A percentile compares a stretch with the other conserved stretches of the same genome.
Evolutionary conservation across 2,113 vertebrate species (phyloP).

Genomic region (Neolamprologus cancellatus): DNA sequence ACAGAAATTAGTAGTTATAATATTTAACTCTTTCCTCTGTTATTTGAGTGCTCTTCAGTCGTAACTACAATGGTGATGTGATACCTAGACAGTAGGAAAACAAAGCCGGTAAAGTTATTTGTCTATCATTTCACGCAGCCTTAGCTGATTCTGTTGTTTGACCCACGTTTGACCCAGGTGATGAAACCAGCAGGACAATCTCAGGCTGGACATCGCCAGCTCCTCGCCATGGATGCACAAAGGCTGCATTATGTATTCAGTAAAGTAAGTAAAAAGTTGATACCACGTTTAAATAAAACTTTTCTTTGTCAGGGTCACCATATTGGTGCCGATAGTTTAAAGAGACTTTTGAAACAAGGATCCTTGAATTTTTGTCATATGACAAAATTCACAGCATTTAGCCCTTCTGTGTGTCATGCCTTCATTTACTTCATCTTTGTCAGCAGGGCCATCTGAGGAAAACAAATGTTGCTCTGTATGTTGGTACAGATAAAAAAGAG

Average conservation of each 20-base stretch:
- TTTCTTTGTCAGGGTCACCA: not conserved
- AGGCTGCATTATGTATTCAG: not conserved
- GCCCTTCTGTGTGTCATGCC: not conserved
- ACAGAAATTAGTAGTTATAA: not conserved
- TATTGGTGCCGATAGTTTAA: not conserved
- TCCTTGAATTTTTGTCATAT: no score
- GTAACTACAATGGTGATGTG: not conserved
- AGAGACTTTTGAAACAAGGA: not conserved
- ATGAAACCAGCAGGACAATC: not conserved
- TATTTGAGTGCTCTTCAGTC: not conserved
- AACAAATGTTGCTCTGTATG: not conserved
- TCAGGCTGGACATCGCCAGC: not conserved
- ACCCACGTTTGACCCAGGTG: not conserved
- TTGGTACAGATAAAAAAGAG: not conserved
- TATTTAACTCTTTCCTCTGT: not conserved
- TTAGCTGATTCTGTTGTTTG: not conserved
- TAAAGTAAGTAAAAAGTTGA: not conserved
- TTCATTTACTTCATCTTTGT: not conserved
- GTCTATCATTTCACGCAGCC: not conserved
- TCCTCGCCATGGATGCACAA: no score
- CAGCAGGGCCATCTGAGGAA: not conserved
- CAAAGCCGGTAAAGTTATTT: not conserved
- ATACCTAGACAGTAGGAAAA: not conserved
- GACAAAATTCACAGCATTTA: not conserved
- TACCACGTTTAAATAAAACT: not conserved